phyloP scores from a whole-genome alignment of 2,113 vertebrate species.

The Hypomesus transpacificus region DNA sequence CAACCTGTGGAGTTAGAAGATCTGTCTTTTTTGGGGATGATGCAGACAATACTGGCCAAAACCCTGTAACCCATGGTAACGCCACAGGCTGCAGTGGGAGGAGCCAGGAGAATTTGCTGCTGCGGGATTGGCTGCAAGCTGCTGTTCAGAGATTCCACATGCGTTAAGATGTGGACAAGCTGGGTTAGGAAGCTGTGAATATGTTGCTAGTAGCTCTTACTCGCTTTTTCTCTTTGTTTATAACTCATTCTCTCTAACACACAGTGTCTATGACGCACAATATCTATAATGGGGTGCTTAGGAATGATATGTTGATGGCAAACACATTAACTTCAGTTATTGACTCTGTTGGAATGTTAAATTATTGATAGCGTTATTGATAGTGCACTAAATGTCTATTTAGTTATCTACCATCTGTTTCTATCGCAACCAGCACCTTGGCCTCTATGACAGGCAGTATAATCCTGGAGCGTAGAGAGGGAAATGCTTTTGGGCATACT shows the following conservation, averaged over 20 bases:
- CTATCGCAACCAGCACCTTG: slow-evolving; percentile 38
- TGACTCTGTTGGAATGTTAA: no score
- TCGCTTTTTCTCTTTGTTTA: no score
- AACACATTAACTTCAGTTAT: no score
- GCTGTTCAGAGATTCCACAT: slow-evolving; percentile 67
- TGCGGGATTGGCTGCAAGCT: slow-evolving; percentile 64
- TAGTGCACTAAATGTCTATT: slow-evolving; percentile 20
- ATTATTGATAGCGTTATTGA: no score
- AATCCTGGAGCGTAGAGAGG: slow-evolving; percentile 12
- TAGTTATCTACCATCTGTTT: slow-evolving; percentile 49
- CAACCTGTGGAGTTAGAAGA: neutral
- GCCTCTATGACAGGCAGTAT: slow-evolving; percentile 21
- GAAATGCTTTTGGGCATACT: slow-evolving; percentile 25
- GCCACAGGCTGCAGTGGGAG: slow-evolving; percentile 67
- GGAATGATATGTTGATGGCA: no score
- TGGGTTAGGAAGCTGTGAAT: neutral
- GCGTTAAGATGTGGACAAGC: slow-evolving; percentile 28
- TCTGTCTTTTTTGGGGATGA: slow-evolving; percentile 20
- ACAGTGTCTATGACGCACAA: no score
- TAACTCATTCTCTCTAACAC: no score
- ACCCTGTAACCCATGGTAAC: slow-evolving; percentile 71
- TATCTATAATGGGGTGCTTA: no score
- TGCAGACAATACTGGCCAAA: slow-evolving; percentile 54
- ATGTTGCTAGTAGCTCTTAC: neutral
- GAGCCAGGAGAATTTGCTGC: slow-evolving; percentile 34